These are phyloP conservation scores for Melinaea menophilus DNA, from an alignment of 2,888 invertebrate species.

Conservation along the genomic window DNA sequence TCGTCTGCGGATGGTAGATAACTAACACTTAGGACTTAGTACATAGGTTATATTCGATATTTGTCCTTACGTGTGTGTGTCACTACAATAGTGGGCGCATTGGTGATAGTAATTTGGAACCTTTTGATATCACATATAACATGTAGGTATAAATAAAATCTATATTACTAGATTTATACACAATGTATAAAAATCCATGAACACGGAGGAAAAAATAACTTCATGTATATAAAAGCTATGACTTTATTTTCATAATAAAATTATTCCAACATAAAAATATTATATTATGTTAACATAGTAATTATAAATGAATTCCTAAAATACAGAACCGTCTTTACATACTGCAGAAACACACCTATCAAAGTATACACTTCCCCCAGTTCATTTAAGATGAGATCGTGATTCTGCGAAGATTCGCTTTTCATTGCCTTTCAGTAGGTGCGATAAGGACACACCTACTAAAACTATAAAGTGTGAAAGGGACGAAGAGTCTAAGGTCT, in stretches of 20 bases:
- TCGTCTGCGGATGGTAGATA: slow-evolving; percentile 24
- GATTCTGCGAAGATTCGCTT: slow-evolving; percentile 75
- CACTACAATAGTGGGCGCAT: no score
- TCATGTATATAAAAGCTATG: no score
- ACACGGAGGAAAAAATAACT: no score
- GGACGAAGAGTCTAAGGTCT: slow-evolving; percentile 54
- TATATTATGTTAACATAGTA: no score
- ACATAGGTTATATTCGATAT: neutral
- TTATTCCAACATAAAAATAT: no score
- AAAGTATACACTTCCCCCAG: slow-evolving; percentile 58
- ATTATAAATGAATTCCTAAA: neutral
- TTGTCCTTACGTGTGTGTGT: neutral
- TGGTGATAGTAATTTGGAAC: no score
- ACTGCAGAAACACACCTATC: slow-evolving; percentile 30
- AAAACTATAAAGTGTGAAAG: slow-evolving; percentile 47
- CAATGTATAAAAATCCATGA: no score
- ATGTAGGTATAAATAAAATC: no score
- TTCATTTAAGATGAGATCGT: slow-evolving; percentile 72
- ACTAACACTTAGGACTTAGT: slow-evolving; percentile 13
- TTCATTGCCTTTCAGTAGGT: slow-evolving; percentile 69
- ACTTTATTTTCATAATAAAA: no score
- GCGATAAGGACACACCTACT: slow-evolving; percentile 47
- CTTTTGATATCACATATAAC: no score
- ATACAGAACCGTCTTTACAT: slow-evolving; percentile 23
- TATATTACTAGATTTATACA: no score